These are phyloP conservation scores for Congeria kusceri DNA, from an alignment of 2,888 invertebrate species.

Conservation along the genomic window DNA sequence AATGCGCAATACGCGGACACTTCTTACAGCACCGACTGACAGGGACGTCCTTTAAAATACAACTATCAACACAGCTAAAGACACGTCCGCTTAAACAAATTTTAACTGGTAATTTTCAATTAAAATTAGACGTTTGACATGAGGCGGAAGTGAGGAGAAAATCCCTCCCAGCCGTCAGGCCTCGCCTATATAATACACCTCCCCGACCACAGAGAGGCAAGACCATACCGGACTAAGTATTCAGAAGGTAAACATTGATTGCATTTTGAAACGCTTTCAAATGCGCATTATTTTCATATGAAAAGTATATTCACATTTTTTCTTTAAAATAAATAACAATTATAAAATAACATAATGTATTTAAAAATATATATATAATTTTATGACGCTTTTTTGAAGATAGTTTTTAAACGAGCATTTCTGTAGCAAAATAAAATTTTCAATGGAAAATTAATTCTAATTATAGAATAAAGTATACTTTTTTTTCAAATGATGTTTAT, in stretches of 20 bases:
- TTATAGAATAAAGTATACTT: too few relatives aligned
- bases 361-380: too few relatives aligned
- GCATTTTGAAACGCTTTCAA: conserved; percentile 3
- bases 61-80: conserved; percentile 29
- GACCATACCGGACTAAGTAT: background rate
- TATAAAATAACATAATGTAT: too few relatives aligned
- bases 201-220: background rate
- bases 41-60: background rate
- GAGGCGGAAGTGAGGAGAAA: conserved; percentile 41
- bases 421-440: too few relatives aligned
- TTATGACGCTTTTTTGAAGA: too few relatives aligned
- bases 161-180: conserved; percentile 12
- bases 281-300: background rate
- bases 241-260: conserved; percentile 5
- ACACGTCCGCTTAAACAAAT: conserved; percentile 38
- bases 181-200: conserved; percentile 20
- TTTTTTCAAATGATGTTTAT: too few relatives aligned
- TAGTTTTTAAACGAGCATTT: too few relatives aligned
- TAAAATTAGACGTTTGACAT: conserved; percentile 44
- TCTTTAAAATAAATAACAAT: too few relatives aligned
- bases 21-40: background rate
- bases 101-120: conserved; percentile 10
- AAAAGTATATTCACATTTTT: too few relatives aligned
- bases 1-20: too few relatives aligned
- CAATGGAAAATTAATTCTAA: too few relatives aligned